phyloP scores from a whole-genome alignment of 2,797 vertebrate species.

The Iguana delicatissima region DNA sequence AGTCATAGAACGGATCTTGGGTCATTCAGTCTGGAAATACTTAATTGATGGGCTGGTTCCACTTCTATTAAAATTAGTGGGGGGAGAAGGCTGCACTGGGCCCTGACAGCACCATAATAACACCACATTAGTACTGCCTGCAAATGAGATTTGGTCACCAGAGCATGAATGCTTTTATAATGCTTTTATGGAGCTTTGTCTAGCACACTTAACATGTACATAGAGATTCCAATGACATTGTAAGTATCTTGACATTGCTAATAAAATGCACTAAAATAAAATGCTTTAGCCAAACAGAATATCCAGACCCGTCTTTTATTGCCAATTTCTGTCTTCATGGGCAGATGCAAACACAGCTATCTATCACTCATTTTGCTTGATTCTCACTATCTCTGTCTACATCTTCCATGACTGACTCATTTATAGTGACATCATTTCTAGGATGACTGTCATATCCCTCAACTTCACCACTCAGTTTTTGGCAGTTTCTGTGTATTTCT shows the following conservation, averaged over 20 bases:
- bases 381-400: constrained; percentile 29
- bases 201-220: constrained; percentile 38
- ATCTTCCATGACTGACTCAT: constrained; percentile 22
- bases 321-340: constrained; percentile 17
- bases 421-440: constrained; percentile 20
- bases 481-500: background rate
- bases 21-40: constrained; percentile 20
- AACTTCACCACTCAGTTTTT: background rate
- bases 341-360: background rate
- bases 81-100: background rate
- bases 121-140: constrained; percentile 26
- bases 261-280: constrained; percentile 21
- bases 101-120: constrained; percentile 32
- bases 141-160: constrained; percentile 44
- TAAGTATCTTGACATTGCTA: constrained; percentile 17
- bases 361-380: constrained; percentile 23
- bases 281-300: constrained; percentile 20
- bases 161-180: constrained; percentile 40
- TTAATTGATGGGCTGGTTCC: constrained; percentile 27
- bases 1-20: background rate
- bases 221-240: constrained; percentile 34
- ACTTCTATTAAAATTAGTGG: constrained; percentile 33
- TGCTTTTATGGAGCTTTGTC: constrained; percentile 38
- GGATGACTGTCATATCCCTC: background rate
- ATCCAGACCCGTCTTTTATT: constrained; percentile 19